A percentile compares a stretch with the other conserved stretches of the same genome.
Evolutionary conservation across 2,888 invertebrate genomes (phyloP).

Genomic region (Drosophila borborema): DNA sequence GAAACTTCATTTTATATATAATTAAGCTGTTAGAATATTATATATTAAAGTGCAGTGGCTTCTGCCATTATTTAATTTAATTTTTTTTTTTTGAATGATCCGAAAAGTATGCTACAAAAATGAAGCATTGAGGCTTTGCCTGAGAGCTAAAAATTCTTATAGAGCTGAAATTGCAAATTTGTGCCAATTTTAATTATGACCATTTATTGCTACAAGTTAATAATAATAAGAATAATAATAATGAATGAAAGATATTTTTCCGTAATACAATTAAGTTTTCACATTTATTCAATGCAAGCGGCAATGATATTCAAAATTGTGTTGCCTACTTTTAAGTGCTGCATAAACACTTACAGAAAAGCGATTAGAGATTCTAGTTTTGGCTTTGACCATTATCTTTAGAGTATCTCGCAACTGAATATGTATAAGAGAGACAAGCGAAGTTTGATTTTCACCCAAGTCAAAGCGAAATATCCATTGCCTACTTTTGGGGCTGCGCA

Average conservation of each 20-base stretch:
- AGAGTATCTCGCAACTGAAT: too few relatives aligned
- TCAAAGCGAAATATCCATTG: neutral
- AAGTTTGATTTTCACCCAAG: neutral
- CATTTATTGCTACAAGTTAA: neutral
- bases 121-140: too few relatives aligned
- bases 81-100: neutral
- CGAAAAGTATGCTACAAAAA: neutral
- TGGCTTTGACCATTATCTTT: neutral
- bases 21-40: neutral
- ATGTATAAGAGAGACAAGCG: neutral
- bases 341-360: neutral
- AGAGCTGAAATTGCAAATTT: too few relatives aligned
- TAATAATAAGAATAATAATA: neutral
- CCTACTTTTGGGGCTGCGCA: neutral
- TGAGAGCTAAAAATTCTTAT: neutral
- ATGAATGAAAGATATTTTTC: neutral
- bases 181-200: too few relatives aligned
- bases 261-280: neutral
- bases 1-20: too few relatives aligned
- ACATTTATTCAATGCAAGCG: neutral
- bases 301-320: too few relatives aligned
- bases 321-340: conserved; percentile 17
- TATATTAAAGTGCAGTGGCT: neutral
- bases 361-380: neutral
- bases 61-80: neutral